Evolutionary conservation across 1,140 invertebrate genomes (phyloP).

Genomic region (Drosophila parabipectinata): DNA sequence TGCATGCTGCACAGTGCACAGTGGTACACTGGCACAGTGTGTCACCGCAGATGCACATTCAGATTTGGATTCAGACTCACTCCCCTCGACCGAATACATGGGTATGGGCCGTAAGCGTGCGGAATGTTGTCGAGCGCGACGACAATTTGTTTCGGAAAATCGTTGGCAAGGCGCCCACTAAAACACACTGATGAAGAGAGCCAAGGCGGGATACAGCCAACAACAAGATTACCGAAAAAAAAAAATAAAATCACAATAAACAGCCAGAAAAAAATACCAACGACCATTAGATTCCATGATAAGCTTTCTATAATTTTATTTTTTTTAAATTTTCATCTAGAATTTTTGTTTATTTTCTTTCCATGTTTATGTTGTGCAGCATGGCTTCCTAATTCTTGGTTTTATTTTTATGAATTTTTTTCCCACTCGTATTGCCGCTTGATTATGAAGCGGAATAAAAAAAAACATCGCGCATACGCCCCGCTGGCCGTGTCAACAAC

Average conservation of each 20-base stretch:
- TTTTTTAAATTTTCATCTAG: constrained; percentile 10
- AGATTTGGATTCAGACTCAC: constrained; percentile 7
- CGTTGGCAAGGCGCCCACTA: constrained; percentile 82
- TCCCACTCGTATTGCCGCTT: constrained; percentile 4
- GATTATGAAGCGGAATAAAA: constrained; percentile 22
- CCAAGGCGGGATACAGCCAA: constrained; percentile 30
- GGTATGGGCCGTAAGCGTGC: constrained; percentile 66
- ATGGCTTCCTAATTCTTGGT: constrained; percentile 3
- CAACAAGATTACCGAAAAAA: constrained; percentile 12
- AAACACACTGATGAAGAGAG: constrained; percentile 71
- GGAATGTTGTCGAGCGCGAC: constrained; percentile 84
- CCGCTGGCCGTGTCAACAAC: constrained; percentile 45
- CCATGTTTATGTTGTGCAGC: constrained; percentile 19
- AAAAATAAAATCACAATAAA: constrained; percentile 40
- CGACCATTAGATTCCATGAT: constrained; percentile 56
- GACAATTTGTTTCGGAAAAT: constrained; percentile 84
- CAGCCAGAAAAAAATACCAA: constrained; percentile 30
- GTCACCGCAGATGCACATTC: constrained; percentile 42
- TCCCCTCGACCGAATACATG: constrained; percentile 3
- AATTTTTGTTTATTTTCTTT: constrained; percentile 3
- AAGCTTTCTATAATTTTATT: constrained; percentile 25
- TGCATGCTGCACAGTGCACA: constrained; percentile 21
- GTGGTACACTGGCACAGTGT: constrained; percentile 65
- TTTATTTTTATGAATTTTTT: constrained; percentile 15
- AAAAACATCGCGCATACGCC: constrained; percentile 56